phyloP scores from a whole-genome alignment of 2,888 invertebrate species.

The Onchidella celtica region DNA sequence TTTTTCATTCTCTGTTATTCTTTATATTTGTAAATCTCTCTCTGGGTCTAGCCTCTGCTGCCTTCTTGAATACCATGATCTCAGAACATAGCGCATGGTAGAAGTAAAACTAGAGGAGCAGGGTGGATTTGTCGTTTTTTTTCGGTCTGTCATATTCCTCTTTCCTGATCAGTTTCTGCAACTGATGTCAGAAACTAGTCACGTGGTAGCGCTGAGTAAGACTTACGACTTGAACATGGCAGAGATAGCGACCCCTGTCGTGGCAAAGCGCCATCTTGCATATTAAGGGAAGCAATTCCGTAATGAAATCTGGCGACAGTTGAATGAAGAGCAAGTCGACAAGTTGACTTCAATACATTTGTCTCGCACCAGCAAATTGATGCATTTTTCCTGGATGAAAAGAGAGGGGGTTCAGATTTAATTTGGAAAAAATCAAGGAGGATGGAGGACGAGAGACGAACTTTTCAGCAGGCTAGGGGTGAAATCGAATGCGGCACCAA shows the following conservation, averaged over 20 bases:
- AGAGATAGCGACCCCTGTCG: slow-evolving; percentile 31
- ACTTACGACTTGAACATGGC: slow-evolving; percentile 10
- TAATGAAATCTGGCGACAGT: slow-evolving; percentile 44
- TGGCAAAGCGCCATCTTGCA: slow-evolving; percentile 38
- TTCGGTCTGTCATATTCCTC: too few species aligned
- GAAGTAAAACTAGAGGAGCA: too few species aligned
- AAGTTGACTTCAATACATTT: slow-evolving; percentile 42
- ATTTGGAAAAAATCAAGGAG: background rate
- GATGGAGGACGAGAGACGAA: background rate
- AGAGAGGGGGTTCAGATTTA: too few species aligned
- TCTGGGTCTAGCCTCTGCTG: too few species aligned
- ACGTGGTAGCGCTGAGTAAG: background rate
- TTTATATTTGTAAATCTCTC: too few species aligned
- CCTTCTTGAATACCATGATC: too few species aligned
- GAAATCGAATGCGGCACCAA: background rate
- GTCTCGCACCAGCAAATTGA: slow-evolving; percentile 27
- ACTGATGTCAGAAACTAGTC: slow-evolving; percentile 1
- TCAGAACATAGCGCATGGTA: too few species aligned
- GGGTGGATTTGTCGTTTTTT: too few species aligned
- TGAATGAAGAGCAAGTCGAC: slow-evolving; percentile 31
- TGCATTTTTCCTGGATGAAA: background rate
- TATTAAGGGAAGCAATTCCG: slow-evolving; percentile 34
- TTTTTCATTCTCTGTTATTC: too few species aligned
- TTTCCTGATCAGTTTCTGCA: background rate
- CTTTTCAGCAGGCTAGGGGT: background rate